Conservation (phyloP, 2,113 vertebrate species). For the Alethe diademata region DNA sequence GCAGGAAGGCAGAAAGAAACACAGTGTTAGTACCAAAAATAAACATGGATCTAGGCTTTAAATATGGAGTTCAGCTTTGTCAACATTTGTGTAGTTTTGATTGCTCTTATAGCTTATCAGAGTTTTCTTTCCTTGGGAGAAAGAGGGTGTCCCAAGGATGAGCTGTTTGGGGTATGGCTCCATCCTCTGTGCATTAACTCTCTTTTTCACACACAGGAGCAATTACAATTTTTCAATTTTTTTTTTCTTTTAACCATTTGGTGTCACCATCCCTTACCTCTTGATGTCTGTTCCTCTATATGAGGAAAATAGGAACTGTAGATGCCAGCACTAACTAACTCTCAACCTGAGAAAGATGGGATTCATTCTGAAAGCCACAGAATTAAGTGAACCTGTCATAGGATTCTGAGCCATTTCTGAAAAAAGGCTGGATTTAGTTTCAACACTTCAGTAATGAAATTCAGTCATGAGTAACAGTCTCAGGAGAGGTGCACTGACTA, state of each 20-base stretch:
- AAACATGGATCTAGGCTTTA: not conserved
- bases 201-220: not conserved
- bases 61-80: not conserved
- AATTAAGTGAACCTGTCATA: not conserved
- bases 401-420: slow-evolving; percentile 1
- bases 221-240: not conserved
- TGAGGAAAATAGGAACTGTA: not conserved
- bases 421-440: slow-evolving; percentile 39
- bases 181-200: not conserved
- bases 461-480: not conserved
- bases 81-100: not conserved
- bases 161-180: not conserved
- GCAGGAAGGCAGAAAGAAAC: not conserved
- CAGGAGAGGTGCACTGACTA: not conserved
- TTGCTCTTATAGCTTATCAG: not conserved
- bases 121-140: not conserved
- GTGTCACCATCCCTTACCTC: not conserved
- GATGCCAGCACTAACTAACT: not conserved
- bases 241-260: not conserved
- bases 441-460: slow-evolving; percentile 17
- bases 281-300: not conserved
- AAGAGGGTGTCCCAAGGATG: not conserved
- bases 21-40: not conserved
- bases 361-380: slow-evolving; percentile 7
- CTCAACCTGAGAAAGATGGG: not conserved